Evolutionary conservation across 2,797 vertebrate species (phyloP).

Genomic region (Tokudaia muenninki): DNA sequence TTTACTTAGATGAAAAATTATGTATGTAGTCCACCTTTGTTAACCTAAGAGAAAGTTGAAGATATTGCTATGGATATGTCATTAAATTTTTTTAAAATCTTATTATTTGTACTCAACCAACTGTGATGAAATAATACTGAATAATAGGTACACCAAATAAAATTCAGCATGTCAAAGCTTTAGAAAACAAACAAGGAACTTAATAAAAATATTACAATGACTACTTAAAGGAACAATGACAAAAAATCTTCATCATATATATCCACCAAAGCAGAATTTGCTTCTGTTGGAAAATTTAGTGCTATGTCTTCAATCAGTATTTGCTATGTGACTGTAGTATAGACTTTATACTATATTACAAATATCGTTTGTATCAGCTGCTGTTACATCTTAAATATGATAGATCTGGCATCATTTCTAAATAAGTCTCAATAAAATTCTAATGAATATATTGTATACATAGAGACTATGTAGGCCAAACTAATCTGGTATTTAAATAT

Average conservation of each 20-base stretch:
- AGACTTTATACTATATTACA: constrained; percentile 54
- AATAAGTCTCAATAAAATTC: constrained; percentile 60
- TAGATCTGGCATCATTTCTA: constrained; percentile 71
- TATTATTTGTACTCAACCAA: background rate
- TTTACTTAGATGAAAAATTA: constrained; percentile 18
- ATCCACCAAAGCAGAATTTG: constrained; percentile 47
- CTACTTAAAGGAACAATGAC: constrained; percentile 1
- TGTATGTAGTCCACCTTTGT: background rate
- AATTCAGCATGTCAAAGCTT: background rate
- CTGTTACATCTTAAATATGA: constrained; percentile 26
- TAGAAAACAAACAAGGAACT: constrained; percentile 1
- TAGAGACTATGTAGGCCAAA: constrained; percentile 73
- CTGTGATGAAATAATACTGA: background rate
- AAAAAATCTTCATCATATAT: background rate
- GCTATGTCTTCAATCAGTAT: constrained; percentile 57
- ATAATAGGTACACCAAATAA: background rate
- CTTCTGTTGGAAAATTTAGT: constrained; percentile 78
- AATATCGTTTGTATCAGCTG: constrained; percentile 17
- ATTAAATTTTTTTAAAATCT: constrained; percentile 41
- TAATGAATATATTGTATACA: constrained; percentile 69
- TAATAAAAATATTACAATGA: constrained; percentile 41
- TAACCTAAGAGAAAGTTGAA: constrained; percentile 33
- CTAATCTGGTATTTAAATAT: constrained; percentile 23
- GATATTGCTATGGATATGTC: background rate
- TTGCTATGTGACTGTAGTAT: constrained; percentile 60